Evolutionary conservation across 2,113 vertebrate species (phyloP), one percentile per base, ranked within the genome.

Genomic region (Laticauda laticaudata): DNA sequence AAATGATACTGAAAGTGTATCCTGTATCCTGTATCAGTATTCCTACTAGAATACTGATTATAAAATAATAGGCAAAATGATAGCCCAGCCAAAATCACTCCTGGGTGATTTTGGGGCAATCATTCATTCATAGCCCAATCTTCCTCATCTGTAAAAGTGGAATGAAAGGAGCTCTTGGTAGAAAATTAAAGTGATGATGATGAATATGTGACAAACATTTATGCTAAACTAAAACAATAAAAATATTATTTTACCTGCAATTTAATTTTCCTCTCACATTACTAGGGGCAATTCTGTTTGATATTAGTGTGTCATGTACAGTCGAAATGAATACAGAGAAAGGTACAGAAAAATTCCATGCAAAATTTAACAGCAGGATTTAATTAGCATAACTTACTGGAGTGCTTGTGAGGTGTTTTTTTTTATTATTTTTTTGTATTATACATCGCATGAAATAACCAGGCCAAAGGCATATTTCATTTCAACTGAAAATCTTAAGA

Each of bases 341-440:
- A 57, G 89, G 94, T 96, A 95, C 86, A 86, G 91, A 96, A 95
- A 91, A 96, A 96, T 94, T 94, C 93, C 75, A 94, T 95, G 94
- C 87, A 89, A 94, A 95, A 96, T 95, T 95, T 97, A 97, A 96
- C 96, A 96, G 95, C 91, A 95, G 61, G 39, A 96, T 97, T 95
- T 97, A 64, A 96, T 97, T 97, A 96, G 95, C 92, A 95, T 94
- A 91, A 95, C 93, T 95, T 90, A 39, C 93, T 55, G 94, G 95
- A 96, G 91, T 61, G 95, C 88, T 88, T 94, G 92, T 97, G 94
- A 96, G 97, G 57, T 10, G 7, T 59, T 96, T 96, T 97, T 95
- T 23, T 59, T 88, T 89, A 45, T 45, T 45, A 45, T 45, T 45
- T 5, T 95, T 95, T 95, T 75, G 59, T 51, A 57, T 96, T 94